phyloP scores from a whole-genome alignment of 2,797 vertebrate species.

The Epinephelus malabaricus region DNA sequence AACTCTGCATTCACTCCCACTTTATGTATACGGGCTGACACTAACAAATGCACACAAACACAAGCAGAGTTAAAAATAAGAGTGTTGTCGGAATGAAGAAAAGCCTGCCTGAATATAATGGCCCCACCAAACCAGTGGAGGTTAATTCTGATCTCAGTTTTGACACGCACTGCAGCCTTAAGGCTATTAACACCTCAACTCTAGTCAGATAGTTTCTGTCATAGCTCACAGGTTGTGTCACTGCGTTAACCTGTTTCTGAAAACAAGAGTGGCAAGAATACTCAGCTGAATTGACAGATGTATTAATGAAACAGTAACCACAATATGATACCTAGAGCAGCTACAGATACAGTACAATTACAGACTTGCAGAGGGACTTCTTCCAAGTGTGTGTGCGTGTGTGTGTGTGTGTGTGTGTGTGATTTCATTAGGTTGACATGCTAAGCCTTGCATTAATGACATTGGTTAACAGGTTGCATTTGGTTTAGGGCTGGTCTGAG shows the following conservation, averaged over 20 bases:
- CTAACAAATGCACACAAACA: background rate
- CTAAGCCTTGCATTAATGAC: background rate
- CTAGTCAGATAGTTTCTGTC: constrained; percentile 25
- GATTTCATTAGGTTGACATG: constrained; percentile 7
- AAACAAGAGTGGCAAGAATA: constrained; percentile 9
- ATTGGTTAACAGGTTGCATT: background rate
- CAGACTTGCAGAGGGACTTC: background rate
- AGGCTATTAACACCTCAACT: constrained; percentile 16
- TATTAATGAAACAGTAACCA: background rate
- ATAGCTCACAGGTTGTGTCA: constrained; percentile 35
- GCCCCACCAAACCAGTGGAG: constrained; percentile 31
- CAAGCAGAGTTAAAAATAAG: constrained; percentile 15
- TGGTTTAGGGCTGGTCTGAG: background rate
- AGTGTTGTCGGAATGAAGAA: constrained; percentile 68
- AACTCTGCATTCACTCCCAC: background rate
- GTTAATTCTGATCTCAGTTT: constrained; percentile 45
- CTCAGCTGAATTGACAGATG: background rate
- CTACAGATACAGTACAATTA: constrained; percentile 1
- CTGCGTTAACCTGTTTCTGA: constrained; percentile 15
- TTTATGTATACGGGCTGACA: background rate
- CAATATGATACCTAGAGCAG: background rate
- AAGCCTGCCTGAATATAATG: constrained; percentile 57
- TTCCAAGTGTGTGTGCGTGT: background rate
- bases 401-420: background rate
- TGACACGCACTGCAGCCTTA: constrained; percentile 33